Base-by-base conservation (phyloP, 2,113 vertebrate genomes). In the Dasyprocta punctata region DNA sequence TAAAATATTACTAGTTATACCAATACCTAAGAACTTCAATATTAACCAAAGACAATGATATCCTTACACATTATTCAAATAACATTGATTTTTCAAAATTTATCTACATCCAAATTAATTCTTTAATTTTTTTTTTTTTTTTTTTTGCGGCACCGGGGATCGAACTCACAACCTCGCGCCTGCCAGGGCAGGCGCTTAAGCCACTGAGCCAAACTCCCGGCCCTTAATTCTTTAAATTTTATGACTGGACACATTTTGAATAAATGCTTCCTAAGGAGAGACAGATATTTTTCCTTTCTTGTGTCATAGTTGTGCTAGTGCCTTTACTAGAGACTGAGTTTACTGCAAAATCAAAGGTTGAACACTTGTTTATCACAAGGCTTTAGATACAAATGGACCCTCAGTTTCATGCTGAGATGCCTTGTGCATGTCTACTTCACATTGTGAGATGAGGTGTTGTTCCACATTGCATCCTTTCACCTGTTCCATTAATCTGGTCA, bases 91-190 rank as follows among this genome's bases (percentile, higher is more conserved):
- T 96, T 86, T 89, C 41, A 44, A 41, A 75, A 75, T 80, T 52
- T 52, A 26, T 52, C 77, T 36, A 52, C 28, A 52, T 54, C 8
- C 30, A 84, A 86, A 96, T 85, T 47, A 58, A 41, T 2, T 4
- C 33, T 90, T 73, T 83, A 89, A 19, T 52, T n/a, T 86, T 94
- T 61, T n/a, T n/a, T n/a, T n/a, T n/a, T n/a, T n/a, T n/a, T n/a
- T n/a, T n/a, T n/a, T n/a, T n/a, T n/a, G n/a, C n/a, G n/a, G n/a
- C n/a, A n/a, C n/a, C n/a, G n/a, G n/a, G n/a, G n/a, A n/a, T n/a
- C n/a, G n/a, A n/a, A n/a, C n/a, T n/a, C n/a, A n/a, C n/a, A n/a
- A n/a, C n/a, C n/a, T n/a, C n/a, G n/a, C n/a, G n/a, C n/a, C n/a
- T n/a, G n/a, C n/a, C n/a, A n/a, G n/a, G n/a, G n/a, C n/a, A n/a